These are phyloP conservation scores for Anguilla japonica DNA, from an alignment of 2,113 vertebrate species.

Conservation along the genomic window DNA sequence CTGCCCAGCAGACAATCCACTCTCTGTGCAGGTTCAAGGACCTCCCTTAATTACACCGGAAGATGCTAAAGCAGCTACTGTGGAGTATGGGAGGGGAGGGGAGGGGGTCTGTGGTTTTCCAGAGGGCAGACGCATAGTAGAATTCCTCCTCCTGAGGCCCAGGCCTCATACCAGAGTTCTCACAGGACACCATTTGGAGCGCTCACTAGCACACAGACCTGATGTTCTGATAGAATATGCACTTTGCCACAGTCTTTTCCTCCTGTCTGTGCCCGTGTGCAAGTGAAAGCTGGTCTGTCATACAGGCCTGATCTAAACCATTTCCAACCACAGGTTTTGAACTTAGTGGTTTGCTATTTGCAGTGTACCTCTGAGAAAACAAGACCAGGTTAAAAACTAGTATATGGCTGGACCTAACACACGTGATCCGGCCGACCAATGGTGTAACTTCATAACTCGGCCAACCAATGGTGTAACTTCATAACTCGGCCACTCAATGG, in stretches of 20 bases:
- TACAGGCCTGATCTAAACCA: too few relatives aligned
- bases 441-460: too few relatives aligned
- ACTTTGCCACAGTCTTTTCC: background rate
- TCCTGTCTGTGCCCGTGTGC: background rate
- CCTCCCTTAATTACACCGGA: constrained; percentile 54
- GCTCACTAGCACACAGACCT: background rate
- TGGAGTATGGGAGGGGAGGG: constrained; percentile 45
- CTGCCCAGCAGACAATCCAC: constrained; percentile 22
- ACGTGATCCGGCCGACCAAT: too few relatives aligned
- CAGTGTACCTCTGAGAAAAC: too few relatives aligned
- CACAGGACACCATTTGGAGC: background rate
- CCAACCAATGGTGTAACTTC: too few relatives aligned
- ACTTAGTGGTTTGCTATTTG: too few relatives aligned
- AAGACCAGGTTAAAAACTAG: too few relatives aligned
- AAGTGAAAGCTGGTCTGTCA: too few relatives aligned
- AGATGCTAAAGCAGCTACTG: constrained; percentile 47
- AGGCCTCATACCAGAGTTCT: background rate
- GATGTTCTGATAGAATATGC: constrained; percentile 5
- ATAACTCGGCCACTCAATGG: too few relatives aligned
- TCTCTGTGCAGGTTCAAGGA: constrained; percentile 55
- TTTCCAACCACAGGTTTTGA: too few relatives aligned
- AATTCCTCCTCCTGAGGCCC: background rate
- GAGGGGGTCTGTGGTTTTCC: background rate
- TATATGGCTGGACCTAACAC: too few relatives aligned
- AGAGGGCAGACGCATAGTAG: background rate